These are phyloP conservation scores for Apomyelois bistriatella DNA, from an alignment of 2,888 invertebrate genomes.

Conservation along the genomic window DNA sequence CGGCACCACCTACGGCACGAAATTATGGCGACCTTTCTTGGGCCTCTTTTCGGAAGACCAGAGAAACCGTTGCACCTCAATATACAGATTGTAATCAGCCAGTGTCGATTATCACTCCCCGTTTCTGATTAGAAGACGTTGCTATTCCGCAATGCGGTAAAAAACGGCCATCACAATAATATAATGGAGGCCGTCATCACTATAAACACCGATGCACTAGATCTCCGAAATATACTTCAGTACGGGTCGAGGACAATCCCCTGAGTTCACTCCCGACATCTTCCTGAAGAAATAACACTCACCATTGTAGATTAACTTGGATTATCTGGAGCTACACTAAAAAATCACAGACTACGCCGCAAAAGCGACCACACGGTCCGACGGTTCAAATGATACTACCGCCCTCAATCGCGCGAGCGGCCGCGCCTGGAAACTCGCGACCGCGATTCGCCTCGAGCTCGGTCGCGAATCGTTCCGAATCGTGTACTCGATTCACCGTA, in stretches of 20 bases:
- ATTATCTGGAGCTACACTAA: constrained; percentile 81
- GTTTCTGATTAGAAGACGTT: constrained; percentile 39
- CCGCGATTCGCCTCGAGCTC: constrained; percentile 68
- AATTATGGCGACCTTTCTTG: constrained; percentile 68
- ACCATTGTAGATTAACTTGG: constrained; percentile 81
- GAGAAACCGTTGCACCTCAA: constrained; percentile 27
- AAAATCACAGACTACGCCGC: constrained; percentile 80
- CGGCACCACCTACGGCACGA: constrained; percentile 64
- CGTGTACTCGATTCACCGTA: constrained; percentile 67
- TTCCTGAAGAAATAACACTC: constrained; percentile 73
- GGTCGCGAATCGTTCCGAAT: constrained; percentile 70
- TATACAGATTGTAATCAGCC: constrained; percentile 22
- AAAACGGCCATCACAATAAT: constrained; percentile 79
- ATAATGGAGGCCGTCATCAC: constrained; percentile 79
- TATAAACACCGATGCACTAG: constrained; percentile 74
- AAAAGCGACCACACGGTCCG: constrained; percentile 78
- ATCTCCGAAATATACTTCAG: constrained; percentile 67
- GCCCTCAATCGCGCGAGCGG: constrained; percentile 78
- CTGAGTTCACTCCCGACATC: constrained; percentile 61
- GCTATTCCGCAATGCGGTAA: constrained; percentile 78
- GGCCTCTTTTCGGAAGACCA: constrained; percentile 35
- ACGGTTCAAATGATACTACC: constrained; percentile 80
- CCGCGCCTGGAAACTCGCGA: constrained; percentile 69
- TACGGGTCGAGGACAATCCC: constrained; percentile 43
- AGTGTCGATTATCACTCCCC: constrained; percentile 30